phyloP scores from a whole-genome alignment of 2,113 vertebrate genomes.

The Nothobranchius kuhntae region DNA sequence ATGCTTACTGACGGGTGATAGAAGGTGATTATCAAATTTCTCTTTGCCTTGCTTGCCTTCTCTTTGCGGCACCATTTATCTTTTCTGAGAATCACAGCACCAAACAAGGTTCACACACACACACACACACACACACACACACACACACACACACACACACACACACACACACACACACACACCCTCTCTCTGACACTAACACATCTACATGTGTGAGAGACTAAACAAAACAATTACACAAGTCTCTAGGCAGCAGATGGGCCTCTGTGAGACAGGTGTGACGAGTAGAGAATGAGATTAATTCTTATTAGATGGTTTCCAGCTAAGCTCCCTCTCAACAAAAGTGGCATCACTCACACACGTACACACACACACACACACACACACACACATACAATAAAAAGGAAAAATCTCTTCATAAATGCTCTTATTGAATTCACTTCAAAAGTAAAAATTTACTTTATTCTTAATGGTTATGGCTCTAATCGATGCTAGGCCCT shows the following conservation, averaged over 20 bases:
- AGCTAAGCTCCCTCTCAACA: slow-evolving; percentile 42
- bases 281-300: slow-evolving; percentile 49
- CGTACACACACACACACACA: no score
- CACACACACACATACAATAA: neutral
- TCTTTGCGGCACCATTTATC: slow-evolving; percentile 3
- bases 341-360: neutral
- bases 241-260: slow-evolving; percentile 62
- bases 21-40: slow-evolving; percentile 28
- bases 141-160: no score
- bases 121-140: slow-evolving; percentile 5
- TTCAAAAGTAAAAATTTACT: slow-evolving; percentile 3
- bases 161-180: slow-evolving; percentile 3
- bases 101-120: slow-evolving; percentile 21
- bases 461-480: slow-evolving; percentile 17
- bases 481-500: slow-evolving; percentile 7
- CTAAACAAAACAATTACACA: slow-evolving; percentile 63
- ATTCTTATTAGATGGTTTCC: slow-evolving; percentile 65
- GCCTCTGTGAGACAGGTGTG: slow-evolving; percentile 61
- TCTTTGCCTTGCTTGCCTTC: slow-evolving; percentile 16
- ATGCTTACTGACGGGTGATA: slow-evolving; percentile 23
- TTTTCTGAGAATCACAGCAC: slow-evolving; percentile 5
- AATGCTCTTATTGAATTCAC: slow-evolving; percentile 22
- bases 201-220: slow-evolving; percentile 48
- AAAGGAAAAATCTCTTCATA: neutral
- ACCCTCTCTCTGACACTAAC: slow-evolving; percentile 6